Percentiles rank a stretch among this genome's conserved stretches.
Evolutionary conservation across 2,113 vertebrate genomes (phyloP).

Genomic region (Ovis canadensis): DNA sequence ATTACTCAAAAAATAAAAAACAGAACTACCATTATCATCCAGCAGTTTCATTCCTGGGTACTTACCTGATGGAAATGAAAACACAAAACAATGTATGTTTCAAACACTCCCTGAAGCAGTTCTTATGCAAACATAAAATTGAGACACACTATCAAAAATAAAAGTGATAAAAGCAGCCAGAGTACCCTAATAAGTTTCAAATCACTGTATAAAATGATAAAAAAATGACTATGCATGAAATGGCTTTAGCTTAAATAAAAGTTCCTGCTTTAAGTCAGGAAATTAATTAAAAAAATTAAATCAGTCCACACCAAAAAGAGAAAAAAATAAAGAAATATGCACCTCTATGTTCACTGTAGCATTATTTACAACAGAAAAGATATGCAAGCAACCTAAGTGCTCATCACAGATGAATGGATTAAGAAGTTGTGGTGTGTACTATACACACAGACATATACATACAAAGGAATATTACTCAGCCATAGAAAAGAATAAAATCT

Average conservation of each 20-base stretch:
- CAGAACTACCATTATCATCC: not conserved
- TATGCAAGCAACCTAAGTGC: not conserved
- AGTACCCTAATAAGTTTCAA: not conserved
- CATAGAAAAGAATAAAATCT: not conserved
- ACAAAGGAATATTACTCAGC: not conserved
- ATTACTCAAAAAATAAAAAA: not conserved
- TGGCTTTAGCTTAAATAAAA: not conserved
- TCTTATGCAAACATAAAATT: not conserved
- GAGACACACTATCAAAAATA: not conserved
- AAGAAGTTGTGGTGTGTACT: not conserved
- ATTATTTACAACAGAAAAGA: not conserved
- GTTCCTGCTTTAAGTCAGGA: not conserved
- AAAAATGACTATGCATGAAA: not conserved
- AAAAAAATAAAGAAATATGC: not conserved
- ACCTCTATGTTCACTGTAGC: not conserved
- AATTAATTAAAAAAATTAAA: not conserved
- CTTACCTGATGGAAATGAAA: not conserved
- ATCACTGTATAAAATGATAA: not conserved
- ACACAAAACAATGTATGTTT: not conserved
- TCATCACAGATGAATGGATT: not conserved
- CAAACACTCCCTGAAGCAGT: not conserved
- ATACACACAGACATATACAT: not conserved
- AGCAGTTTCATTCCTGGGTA: not conserved
- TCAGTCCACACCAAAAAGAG: not conserved
- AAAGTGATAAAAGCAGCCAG: not conserved